Base-by-base conservation (phyloP, 2,113 vertebrate species). In the Nothoprocta pentlandii region DNA sequence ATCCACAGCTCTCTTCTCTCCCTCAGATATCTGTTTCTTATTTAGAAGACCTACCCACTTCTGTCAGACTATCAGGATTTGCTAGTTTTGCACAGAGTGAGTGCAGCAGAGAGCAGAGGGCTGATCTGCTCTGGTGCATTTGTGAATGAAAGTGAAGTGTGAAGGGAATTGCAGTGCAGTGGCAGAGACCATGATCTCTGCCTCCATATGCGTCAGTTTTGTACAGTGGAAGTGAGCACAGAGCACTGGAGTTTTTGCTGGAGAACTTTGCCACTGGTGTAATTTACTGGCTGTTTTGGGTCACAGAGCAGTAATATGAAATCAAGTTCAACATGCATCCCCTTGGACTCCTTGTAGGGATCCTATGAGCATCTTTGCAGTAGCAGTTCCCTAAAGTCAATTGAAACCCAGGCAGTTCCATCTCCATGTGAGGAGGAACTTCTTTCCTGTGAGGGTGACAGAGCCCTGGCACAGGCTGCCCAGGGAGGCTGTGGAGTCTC, bases 81-180 rank as follows among this genome's bases (percentile, higher is more conserved):
- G 53, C 53, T 76, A 46, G 22, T 64, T 90, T 79, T 73, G 3
- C 0, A 21, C 32, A 9, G 11, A 13, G 30, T 17, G 42, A 20
- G 11, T n/a, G 28, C 42, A 28, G 42, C 32, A 59, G 41, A 41
- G 32, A 75, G 10, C 28, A 58, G 41, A 25, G 42, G 73, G 32
- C n/a, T 59, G 32, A 19, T 61, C 8, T n/a, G 12, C 32, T 47
- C 56, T 15, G 69, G 22, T 41, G 30, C 12, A 44, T 85, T 85
- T 71, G 30, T 26, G 63, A 59, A 41, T 53, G 30, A 25, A 0
- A 0, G 21, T 61, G 53, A 59, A 26, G 6, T 22, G 15, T 51
- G 11, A 87, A 89, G 34, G 44, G 53, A 76, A 34, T 28, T 78
- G 39, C 47, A 10, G 16, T 32, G 63, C 47, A n/a, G 30, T 56